Evolutionary conservation across 2,888 invertebrate species (phyloP), one percentile per base, ranked within the genome.

Genomic region (Drosophila peninsularis): DNA sequence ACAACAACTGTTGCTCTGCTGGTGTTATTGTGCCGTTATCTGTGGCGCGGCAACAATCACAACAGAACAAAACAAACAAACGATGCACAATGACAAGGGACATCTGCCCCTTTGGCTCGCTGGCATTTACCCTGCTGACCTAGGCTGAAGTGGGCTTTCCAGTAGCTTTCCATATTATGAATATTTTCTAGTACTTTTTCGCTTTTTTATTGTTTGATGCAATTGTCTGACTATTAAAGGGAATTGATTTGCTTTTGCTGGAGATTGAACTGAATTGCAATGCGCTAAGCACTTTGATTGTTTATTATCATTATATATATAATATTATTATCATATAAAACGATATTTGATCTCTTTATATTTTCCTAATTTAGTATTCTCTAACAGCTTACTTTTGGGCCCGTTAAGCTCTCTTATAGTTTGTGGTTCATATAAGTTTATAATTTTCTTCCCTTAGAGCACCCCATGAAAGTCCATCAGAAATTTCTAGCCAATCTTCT

Each of bases 41-140:
- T 70, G 62, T 30, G 58, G 67, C 57, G 71, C 75, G 78, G 68
- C 75, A 74, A 78, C 79, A 82, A 82, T 66, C 75, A 63, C 61
- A 63, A 52, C 62, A 67, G n/a, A 77, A 78, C 66, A 75, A 69
- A 71, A 68, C 55, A 72, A 85, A 71, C 78, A 86, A 83, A 86
- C 74, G 71, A 70, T 74, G 81, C 78, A 70, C 84, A 74, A 42
- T 78, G 67, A 63, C 66, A 62, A 44, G 47, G 55, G 58, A 72
- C 61, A 75, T 62, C 67, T 76, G 72, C 65, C 64, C 47, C 57
- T 49, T 50, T 49, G 36, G 44, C 30, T 39, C 30, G 36, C 13
- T 21, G 10, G 36, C 30, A 19, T 21, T 54, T 30, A 19, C 5
- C 42, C 42, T 21, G 39, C 5, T 44, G 47, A 32, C 58, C 41